phyloP scores from a whole-genome alignment of 1,140 invertebrate genomes.

The Diachasma alloeum region DNA sequence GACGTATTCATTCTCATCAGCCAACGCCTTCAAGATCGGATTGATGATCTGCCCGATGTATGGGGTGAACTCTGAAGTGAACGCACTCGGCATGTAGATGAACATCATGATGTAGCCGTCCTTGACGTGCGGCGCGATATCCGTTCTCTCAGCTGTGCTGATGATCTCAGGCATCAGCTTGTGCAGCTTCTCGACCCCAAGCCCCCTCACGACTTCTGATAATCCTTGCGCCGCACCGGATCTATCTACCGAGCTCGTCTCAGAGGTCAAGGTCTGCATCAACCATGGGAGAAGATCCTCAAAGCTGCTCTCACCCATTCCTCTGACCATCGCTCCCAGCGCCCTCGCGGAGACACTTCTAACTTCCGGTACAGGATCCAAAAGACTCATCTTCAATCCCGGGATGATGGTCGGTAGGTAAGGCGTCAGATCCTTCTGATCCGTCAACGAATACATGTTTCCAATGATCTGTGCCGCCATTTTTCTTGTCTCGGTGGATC shows the following conservation, averaged over 20 bases:
- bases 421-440: constrained; percentile 97
- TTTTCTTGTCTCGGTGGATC: constrained; percentile 96
- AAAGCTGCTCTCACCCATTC: constrained; percentile 95
- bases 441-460: constrained; percentile 99
- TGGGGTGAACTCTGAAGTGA: constrained; percentile 92
- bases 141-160: constrained; percentile 89
- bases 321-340: constrained; percentile 95
- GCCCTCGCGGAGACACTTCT: constrained; percentile 92
- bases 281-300: constrained; percentile 97
- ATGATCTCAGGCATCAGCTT: constrained; percentile 99
- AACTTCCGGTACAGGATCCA: constrained; percentile 98
- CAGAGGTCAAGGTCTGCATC: constrained; percentile 97
- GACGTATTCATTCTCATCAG: constrained; percentile 99
- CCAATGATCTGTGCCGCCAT: constrained; percentile 99
- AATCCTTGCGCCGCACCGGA: constrained; percentile 98
- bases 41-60: constrained; percentile 98
- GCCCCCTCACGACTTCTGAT: constrained; percentile 92
- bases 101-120: constrained; percentile 99
- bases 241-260: constrained; percentile 92
- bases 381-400: constrained; percentile 92
- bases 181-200: constrained; percentile 94
- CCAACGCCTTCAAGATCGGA: constrained; percentile 95
- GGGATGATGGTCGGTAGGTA: constrained; percentile 97
- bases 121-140: constrained; percentile 96
- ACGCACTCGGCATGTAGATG: constrained; percentile 98